A percentile compares a stretch with the other conserved stretches of the same genome.
These are phyloP conservation scores for Sphaeridia pumilis DNA, from an alignment of 2,888 invertebrate genomes.

Conservation along the genomic window DNA sequence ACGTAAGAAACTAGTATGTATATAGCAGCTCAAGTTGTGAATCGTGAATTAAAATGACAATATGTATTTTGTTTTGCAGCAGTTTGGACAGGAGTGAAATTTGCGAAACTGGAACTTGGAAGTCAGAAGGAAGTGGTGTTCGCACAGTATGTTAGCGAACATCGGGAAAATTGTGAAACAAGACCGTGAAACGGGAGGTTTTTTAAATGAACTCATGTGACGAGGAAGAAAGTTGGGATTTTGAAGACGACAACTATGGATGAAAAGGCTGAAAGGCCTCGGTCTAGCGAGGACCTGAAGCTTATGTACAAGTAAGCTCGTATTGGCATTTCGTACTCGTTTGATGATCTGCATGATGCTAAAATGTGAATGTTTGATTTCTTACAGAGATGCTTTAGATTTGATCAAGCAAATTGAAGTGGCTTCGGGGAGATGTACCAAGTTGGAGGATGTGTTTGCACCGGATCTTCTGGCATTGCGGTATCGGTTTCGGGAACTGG, in stretches of 20 bases:
- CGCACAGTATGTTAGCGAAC: too few relatives aligned
- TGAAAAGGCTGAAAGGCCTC: not conserved
- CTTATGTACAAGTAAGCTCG: slow-evolving; percentile 10
- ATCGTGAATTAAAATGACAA: too few relatives aligned
- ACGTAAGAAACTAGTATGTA: too few relatives aligned
- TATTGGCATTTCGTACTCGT: not conserved
- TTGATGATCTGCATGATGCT: not conserved
- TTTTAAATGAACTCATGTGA: too few relatives aligned
- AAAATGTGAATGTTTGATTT: not conserved
- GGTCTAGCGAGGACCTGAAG: slow-evolving; percentile 4
- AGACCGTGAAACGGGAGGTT: too few relatives aligned
- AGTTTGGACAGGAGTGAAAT: too few relatives aligned
- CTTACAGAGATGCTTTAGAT: slow-evolving; percentile 18
- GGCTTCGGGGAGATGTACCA: slow-evolving; percentile 22
- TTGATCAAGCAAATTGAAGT: slow-evolving; percentile 21
- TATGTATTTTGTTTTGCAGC: too few relatives aligned
- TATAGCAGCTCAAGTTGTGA: too few relatives aligned
- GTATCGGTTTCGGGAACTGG: slow-evolving; percentile 19
- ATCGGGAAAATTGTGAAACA: too few relatives aligned
- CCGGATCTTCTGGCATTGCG: slow-evolving; percentile 22
- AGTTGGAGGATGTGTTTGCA: slow-evolving; percentile 28
- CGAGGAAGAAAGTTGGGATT: too few relatives aligned
- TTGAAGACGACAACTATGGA: not conserved
- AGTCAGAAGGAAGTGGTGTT: too few relatives aligned
- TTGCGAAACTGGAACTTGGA: too few relatives aligned